Evolutionary conservation across 1,140 invertebrate species (phyloP).

Genomic region (Hestina assimilis): DNA sequence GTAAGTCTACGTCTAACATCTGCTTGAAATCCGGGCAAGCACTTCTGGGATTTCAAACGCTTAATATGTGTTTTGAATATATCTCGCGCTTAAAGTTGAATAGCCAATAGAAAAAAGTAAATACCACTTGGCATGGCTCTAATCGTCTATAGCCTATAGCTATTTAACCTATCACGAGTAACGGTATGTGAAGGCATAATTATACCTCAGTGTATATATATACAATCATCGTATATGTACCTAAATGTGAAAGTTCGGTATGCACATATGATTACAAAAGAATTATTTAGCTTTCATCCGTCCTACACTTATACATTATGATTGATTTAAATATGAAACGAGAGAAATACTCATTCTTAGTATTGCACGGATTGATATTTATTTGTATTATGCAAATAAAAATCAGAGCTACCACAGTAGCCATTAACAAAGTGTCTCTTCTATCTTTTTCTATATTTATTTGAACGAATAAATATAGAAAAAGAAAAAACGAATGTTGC

Average conservation of each 20-base stretch:
- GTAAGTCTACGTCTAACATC: no score
- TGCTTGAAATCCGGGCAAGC: no score
- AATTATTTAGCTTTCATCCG: slow-evolving; percentile 13
- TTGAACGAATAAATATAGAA: no score
- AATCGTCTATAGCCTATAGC: not conserved
- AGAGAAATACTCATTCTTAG: no score
- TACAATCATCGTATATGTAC: not conserved
- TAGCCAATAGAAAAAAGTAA: no score
- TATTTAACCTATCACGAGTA: slow-evolving; percentile 7
- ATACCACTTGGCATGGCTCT: not conserved
- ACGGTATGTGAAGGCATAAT: slow-evolving; percentile 8
- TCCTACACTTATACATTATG: not conserved
- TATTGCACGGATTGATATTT: no score
- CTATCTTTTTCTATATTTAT: no score
- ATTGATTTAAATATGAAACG: not conserved
- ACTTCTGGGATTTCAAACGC: no score
- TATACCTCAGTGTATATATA: slow-evolving; percentile 1
- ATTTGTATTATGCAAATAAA: not conserved
- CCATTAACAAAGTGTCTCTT: no score
- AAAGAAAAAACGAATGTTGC: no score
- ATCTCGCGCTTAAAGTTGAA: no score
- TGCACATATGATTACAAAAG: slow-evolving; percentile 15
- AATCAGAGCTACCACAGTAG: not conserved
- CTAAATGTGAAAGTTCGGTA: slow-evolving; percentile 2
- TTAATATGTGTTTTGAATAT: no score